Evolutionary conservation across 2,888 invertebrate species (phyloP).

Genomic region (Acanthosepion lycidas): DNA sequence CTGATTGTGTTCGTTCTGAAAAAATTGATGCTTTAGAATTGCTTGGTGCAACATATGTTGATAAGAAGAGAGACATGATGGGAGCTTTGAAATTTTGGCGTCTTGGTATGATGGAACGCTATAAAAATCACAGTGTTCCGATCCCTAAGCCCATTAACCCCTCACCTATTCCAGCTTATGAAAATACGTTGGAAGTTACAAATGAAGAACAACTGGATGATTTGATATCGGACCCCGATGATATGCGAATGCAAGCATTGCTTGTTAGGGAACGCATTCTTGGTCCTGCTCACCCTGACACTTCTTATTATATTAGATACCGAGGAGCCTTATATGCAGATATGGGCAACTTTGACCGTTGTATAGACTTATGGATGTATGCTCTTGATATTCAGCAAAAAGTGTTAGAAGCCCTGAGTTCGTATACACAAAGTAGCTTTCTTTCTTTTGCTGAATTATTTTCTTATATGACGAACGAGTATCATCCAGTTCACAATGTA

Average conservation of each 20-base stretch:
- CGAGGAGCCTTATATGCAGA: slow-evolving; percentile 95
- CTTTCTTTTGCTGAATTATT: slow-evolving; percentile 93
- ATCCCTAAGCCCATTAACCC: slow-evolving; percentile 84
- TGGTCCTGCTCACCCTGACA: slow-evolving; percentile 94
- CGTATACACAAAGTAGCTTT: slow-evolving; percentile 94
- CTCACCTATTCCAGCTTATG: slow-evolving; percentile 88
- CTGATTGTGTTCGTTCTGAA: slow-evolving; percentile 79
- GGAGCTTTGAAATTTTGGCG: slow-evolving; percentile 89
- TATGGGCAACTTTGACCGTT: slow-evolving; percentile 87
- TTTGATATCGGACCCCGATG: slow-evolving; percentile 92
- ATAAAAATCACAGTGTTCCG: slow-evolving; percentile 53
- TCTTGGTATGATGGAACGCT: slow-evolving; percentile 86
- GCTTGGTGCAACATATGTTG: slow-evolving; percentile 95
- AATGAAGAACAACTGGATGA: slow-evolving; percentile 87
- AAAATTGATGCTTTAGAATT: slow-evolving; percentile 92
- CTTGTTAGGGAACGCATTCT: slow-evolving; percentile 93
- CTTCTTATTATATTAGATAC: slow-evolving; percentile 95
- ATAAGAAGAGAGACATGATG: slow-evolving; percentile 94
- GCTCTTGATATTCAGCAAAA: slow-evolving; percentile 96
- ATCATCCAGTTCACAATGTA: slow-evolving; percentile 82
- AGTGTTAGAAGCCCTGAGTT: slow-evolving; percentile 92
- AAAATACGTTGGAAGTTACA: slow-evolving; percentile 88
- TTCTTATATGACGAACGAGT: slow-evolving; percentile 90
- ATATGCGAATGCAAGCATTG: slow-evolving; percentile 91
- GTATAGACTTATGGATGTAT: slow-evolving; percentile 96